Evolutionary conservation across 2,888 invertebrate genomes (phyloP), one percentile per base, ranked within the genome.

Genomic region (Mantis religiosa): DNA sequence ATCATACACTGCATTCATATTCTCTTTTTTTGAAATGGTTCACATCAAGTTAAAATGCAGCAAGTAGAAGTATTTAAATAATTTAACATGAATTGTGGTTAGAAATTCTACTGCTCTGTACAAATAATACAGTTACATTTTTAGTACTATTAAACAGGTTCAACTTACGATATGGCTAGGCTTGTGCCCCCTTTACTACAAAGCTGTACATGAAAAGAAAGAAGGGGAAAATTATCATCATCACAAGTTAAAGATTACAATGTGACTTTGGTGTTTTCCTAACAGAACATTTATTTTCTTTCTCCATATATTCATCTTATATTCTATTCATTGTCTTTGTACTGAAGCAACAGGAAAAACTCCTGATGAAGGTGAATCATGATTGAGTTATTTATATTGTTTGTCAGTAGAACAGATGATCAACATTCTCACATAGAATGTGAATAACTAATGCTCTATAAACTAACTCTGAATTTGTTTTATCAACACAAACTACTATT

Each of bases 211-310:
- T 25, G 34, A 86, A 87, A 86, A 87, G 15, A n/a, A 82, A 82
- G 82, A 34, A 82, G 34, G 41, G 12, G 20, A 6, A 71, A 71
- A 71, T 25, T 20, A 71, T 71, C 47, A 87, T 71, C 41, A 87
- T 81, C 54, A 86, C 41, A 25, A 82, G 25, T 87, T 25, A 30
- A 15, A 87, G 41, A 85, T 85, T 41, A 85, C 34, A 87, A 41
- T 87, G n/a, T 87, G 27, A 27, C 83, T 87, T 87, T 87, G 87
- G 87, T 87, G 83, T 87, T 81, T 41, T 34, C 34, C 83, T 83
- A 87, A 81, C 83, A 83, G 28, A 87, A 87, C 47, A 83, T 47
- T 83, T 27, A 83, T 41, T 20, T 82, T 81, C 71, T 15, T 85
- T n/a, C n/a, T 30, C 85, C 85, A 71, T 27, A n/a, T 34, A 85